Conservation (phyloP, 2,888 invertebrate genomes). For the Andrena haemorrhoa region DNA sequence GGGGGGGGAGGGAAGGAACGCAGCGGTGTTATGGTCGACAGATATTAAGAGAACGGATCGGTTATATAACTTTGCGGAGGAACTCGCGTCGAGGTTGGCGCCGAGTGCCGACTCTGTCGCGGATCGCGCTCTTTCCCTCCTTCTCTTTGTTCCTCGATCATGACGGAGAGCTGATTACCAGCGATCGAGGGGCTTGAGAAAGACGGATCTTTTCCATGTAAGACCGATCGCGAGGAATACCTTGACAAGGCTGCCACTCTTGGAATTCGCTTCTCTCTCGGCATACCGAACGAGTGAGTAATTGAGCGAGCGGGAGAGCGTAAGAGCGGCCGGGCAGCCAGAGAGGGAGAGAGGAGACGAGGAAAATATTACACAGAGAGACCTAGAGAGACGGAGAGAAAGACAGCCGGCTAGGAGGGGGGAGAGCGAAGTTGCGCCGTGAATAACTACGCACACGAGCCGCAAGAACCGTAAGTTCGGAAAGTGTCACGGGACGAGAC, state of each 20-base stretch:
- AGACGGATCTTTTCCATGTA: slow-evolving; percentile 55
- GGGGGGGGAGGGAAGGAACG: background rate
- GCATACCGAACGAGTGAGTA: slow-evolving; percentile 51
- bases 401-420: background rate
- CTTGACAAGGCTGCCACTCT: slow-evolving; percentile 76
- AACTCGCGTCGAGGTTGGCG: background rate
- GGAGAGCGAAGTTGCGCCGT: slow-evolving; percentile 9
- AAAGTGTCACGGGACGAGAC: slow-evolving; percentile 40
- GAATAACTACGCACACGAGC: slow-evolving; percentile 34
- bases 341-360: background rate
- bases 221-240: slow-evolving; percentile 64
- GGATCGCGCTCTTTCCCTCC: background rate
- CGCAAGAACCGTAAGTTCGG: slow-evolving; percentile 46
- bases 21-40: slow-evolving; percentile 1
- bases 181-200: slow-evolving; percentile 20
- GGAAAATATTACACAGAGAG: slow-evolving; percentile 22
- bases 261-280: slow-evolving; percentile 70
- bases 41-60: slow-evolving; percentile 13
- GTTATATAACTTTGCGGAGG: slow-evolving; percentile 6
- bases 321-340: background rate
- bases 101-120: slow-evolving; percentile 3
- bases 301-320: slow-evolving; percentile 41
- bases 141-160: background rate
- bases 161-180: slow-evolving; percentile 10
- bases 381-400: slow-evolving; percentile 6